Percentiles rank a stretch among this genome's conserved stretches.
phyloP scores from a whole-genome alignment of 2,113 vertebrate genomes.

The Odobenus rosmarus region DNA sequence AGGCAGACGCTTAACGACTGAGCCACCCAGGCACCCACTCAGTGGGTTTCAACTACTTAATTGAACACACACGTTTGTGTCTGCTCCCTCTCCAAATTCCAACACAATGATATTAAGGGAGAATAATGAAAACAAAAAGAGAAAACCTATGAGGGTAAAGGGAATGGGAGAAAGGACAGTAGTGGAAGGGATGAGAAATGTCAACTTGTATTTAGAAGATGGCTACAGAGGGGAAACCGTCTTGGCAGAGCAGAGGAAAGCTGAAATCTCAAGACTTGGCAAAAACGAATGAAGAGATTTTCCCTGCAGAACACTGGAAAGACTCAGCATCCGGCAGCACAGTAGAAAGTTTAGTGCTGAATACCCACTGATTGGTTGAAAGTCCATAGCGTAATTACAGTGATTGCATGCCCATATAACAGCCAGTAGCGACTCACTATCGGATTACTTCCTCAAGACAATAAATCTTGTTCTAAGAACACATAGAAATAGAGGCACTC shows the following conservation, averaged over 20 bases:
- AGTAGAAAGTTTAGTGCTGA: not conserved
- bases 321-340: not conserved
- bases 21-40: too few species aligned
- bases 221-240: not conserved
- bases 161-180: not conserved
- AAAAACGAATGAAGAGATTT: not conserved
- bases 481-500: not conserved
- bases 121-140: not conserved
- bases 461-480: not conserved
- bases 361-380: not conserved
- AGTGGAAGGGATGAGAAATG: not conserved
- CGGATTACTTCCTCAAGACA: not conserved
- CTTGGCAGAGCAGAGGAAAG: not conserved
- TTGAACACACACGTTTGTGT: not conserved
- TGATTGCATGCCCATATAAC: not conserved
- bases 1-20: too few species aligned
- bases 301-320: not conserved
- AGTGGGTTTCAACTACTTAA: not conserved
- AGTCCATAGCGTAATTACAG: not conserved
- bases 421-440: not conserved
- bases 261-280: not conserved
- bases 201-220: not conserved
- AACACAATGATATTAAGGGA: not conserved
- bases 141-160: not conserved
- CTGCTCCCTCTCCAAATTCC: not conserved